Conservation (phyloP, 2,113 vertebrate genomes). For the Oreamnos americanus region DNA sequence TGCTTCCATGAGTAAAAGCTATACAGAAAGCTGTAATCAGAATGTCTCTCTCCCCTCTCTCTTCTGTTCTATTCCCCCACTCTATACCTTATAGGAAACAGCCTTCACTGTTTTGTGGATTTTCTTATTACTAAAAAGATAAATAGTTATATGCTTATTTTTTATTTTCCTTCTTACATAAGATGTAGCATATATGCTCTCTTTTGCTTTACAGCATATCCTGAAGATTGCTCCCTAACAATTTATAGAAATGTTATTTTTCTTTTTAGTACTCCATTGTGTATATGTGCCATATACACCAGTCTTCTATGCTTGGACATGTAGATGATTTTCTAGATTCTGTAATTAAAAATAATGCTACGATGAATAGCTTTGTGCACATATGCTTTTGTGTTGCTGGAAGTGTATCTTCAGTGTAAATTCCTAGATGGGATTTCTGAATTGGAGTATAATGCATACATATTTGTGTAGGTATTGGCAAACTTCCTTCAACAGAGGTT, state of each 20-base stretch:
- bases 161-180: background rate
- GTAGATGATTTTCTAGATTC: background rate
- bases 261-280: background rate
- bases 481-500: background rate
- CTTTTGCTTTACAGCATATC: background rate
- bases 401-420: background rate
- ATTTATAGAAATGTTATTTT: background rate
- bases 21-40: background rate
- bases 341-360: background rate
- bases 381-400: background rate
- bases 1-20: conserved; percentile 1
- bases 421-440: background rate
- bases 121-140: background rate
- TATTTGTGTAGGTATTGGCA: background rate
- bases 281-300: background rate
- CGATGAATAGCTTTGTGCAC: background rate
- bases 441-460: background rate
- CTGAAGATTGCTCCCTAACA: background rate
- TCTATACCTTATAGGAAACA: background rate
- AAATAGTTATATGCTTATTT: background rate
- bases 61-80: background rate
- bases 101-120: background rate
- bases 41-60: background rate
- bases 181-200: background rate
- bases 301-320: background rate